Evolutionary conservation across 2,113 vertebrate genomes (phyloP).

Genomic region (Lichenostomus cassidix): DNA sequence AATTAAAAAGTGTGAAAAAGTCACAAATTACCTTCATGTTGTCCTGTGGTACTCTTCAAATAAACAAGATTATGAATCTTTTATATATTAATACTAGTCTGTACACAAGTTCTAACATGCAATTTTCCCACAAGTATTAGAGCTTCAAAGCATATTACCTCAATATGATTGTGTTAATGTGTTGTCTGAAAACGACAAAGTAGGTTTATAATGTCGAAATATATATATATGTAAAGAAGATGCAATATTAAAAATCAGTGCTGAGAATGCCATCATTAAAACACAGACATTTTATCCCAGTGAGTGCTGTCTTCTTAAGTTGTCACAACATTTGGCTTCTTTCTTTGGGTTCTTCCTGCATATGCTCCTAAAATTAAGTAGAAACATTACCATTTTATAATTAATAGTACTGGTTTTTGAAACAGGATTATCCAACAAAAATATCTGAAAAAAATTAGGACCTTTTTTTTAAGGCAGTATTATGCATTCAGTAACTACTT

Average conservation of each 20-base stretch:
- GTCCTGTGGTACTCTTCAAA: neutral
- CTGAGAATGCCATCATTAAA: neutral
- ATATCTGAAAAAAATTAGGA: neutral
- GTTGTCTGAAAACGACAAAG: neutral
- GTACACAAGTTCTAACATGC: constrained; percentile 25
- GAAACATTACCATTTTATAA: constrained; percentile 6
- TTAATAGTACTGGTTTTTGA: neutral
- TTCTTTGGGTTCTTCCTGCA: constrained; percentile 85
- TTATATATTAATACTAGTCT: neutral
- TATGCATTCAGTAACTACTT: neutral
- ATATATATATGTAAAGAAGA: neutral
- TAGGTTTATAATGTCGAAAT: neutral
- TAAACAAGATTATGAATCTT: neutral
- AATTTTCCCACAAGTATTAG: neutral
- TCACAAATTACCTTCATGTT: neutral
- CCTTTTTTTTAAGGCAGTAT: neutral
- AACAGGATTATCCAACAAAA: neutral
- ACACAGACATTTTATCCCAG: constrained; percentile 67
- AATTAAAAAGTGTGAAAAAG: neutral
- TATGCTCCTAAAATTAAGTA: constrained; percentile 78
- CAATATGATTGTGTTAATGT: neutral
- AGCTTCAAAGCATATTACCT: neutral
- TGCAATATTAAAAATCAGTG: neutral
- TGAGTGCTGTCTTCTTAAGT: constrained; percentile 82
- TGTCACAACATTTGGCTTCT: constrained; percentile 86